These are phyloP conservation scores for Polypedilum vanderplanki DNA, from an alignment of 1,140 invertebrate genomes.

Conservation along the genomic window DNA sequence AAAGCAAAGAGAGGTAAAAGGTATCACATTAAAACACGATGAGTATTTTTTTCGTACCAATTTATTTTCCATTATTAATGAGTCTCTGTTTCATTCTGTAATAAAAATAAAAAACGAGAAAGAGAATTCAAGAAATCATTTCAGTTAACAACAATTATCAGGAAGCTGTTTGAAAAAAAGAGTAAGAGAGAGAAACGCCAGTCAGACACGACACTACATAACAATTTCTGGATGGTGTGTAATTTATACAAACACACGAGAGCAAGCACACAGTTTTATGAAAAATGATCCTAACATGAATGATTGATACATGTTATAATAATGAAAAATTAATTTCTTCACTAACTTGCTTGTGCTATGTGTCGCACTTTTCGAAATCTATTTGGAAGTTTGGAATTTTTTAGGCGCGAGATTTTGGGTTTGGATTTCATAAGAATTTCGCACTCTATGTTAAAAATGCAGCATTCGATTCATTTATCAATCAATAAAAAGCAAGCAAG, in stretches of 20 bases:
- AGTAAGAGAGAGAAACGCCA: slow-evolving; percentile 2
- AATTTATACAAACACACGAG: neutral
- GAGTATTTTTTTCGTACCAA: slow-evolving; percentile 18
- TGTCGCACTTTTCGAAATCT: no score
- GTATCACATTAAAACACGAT: slow-evolving; percentile 18
- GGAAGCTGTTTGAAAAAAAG: slow-evolving; percentile 1
- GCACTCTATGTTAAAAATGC: no score
- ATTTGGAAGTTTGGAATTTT: no score
- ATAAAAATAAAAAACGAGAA: neutral
- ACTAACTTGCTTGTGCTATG: neutral
- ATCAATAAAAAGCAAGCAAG: no score
- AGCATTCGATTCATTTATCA: no score
- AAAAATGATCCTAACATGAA: neutral
- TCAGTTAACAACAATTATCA: slow-evolving; percentile 20
- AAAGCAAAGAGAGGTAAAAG: neutral
- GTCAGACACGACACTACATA: neutral
- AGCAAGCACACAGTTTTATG: neutral
- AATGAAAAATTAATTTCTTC: slow-evolving; percentile 29
- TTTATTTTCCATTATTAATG: slow-evolving; percentile 20
- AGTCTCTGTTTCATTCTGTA: neutral
- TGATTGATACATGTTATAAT: slow-evolving; percentile 25
- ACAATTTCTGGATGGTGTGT: neutral
- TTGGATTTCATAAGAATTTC: no score
- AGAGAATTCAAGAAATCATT: neutral
- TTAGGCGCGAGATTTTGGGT: no score